Base-by-base conservation (phyloP, 2,113 vertebrate genomes). In the Crypturellus undulatus region DNA sequence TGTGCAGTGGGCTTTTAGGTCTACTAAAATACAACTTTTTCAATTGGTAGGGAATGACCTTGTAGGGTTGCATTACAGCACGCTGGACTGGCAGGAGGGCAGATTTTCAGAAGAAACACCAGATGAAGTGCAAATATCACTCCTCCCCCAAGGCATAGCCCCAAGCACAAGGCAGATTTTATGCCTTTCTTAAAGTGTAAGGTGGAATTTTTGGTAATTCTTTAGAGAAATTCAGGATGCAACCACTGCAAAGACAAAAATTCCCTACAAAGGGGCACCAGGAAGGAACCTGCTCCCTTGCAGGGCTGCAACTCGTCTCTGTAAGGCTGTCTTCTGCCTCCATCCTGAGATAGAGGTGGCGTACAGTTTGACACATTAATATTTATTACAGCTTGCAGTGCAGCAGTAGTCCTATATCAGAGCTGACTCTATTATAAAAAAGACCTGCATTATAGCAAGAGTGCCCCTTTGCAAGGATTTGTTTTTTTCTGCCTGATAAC, bases 331-430 rank as follows among this genome's bases (percentile, higher is more conserved):
- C 71, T 93, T 80, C 45, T 81, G 82, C 92, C 94, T 96, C 87
- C 60, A 36, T 36, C 80, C 94, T 86, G 67, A 69, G 72, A 81
- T 0, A 76, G 85, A 96, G 79, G 85, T 90, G 80, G 56, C 3
- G 7, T 76, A 49, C 36, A 22, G 60, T 80, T 93, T 81, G 92
- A 90, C 77, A 95, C 76, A 92, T 96, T 78, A 90, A 90, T 96
- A 95, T 97, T 96, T 96, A 93, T 93, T 88, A 90, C 88, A 93
- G 90, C 80, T 96, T 94, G 90, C 88, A 95, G 92, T 65, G 79
- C 94, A 94, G 92, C 85, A 93, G 22, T 65, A 89, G 88, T 62
- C 83, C 83, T 81, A 9, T 65, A 72, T 65, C 88, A 96, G 80
- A 94, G 92, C 85, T 69, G 92, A 72, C 58, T 96, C 93, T 90